Conservation (phyloP, 2,113 vertebrate genomes). For the Trachemys scripta region DNA sequence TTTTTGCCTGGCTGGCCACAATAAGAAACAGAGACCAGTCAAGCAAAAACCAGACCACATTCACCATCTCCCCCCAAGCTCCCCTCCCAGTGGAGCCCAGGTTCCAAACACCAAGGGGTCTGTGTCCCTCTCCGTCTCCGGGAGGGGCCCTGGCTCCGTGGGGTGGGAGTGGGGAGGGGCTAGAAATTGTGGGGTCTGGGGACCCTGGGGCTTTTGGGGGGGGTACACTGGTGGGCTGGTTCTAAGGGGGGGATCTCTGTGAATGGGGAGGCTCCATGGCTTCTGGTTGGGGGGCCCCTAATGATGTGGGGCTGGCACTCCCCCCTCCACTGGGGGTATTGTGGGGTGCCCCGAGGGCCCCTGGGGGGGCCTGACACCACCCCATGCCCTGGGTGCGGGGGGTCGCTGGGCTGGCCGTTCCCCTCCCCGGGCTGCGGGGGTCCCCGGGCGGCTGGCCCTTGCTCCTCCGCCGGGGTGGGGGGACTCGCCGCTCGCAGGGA, state of each 20-base stretch:
- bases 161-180: not conserved
- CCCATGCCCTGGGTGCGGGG: not conserved
- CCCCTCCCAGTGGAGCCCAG: not conserved
- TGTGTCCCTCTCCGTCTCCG: not conserved
- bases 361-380: too few species aligned
- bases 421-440: not conserved
- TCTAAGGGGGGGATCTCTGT: not conserved
- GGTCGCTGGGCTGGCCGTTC: too few species aligned
- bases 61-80: not conserved
- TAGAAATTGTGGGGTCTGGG: not conserved
- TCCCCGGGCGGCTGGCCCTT: not conserved
- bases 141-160: not conserved
- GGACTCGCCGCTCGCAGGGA: constrained; percentile 20
- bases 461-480: not conserved
- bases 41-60: not conserved
- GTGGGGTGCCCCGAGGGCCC: not conserved
- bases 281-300: not conserved
- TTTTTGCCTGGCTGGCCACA: not conserved
- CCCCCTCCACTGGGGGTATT: not conserved
- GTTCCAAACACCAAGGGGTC: not conserved
- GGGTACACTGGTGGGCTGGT: too few species aligned
- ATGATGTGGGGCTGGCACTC: not conserved
- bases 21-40: not conserved
- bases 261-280: not conserved
- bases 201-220: not conserved